Percentiles rank a stretch among this genome's conserved stretches.
These are phyloP conservation scores for Apolygus lucorum DNA, from an alignment of 1,140 invertebrate genomes.

Conservation along the genomic window DNA sequence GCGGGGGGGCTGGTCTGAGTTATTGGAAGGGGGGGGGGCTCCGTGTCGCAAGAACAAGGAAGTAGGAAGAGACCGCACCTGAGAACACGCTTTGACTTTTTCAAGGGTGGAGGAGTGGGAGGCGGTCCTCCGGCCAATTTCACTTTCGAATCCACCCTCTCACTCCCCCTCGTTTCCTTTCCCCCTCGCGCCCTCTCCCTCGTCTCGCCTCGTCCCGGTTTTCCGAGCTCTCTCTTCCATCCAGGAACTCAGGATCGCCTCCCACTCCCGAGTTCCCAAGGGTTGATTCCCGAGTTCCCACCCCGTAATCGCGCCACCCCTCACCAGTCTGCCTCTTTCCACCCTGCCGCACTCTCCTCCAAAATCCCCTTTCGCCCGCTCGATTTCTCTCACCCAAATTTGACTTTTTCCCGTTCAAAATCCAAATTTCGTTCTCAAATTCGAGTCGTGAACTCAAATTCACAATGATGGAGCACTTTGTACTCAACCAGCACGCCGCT, in stretches of 20 bases:
- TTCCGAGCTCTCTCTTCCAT: neutral
- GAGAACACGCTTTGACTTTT: neutral
- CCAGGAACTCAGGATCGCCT: neutral
- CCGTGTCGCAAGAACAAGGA: neutral
- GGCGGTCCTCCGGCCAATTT: neutral
- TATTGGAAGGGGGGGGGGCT: neutral
- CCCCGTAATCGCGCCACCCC: neutral
- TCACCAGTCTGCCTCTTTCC: neutral
- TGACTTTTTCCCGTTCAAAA: neutral
- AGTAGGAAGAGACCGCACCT: neutral
- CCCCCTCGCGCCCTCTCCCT: neutral
- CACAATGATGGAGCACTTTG: no score
- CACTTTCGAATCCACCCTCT: neutral
- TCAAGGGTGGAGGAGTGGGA: neutral
- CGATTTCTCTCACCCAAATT: neutral
- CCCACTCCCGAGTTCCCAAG: neutral
- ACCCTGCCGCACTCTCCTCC: neutral
- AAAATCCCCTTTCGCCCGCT: neutral
- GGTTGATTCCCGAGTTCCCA: neutral
- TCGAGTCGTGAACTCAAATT: no score
- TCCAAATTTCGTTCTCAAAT: neutral
- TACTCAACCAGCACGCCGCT: no score
- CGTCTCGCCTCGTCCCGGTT: neutral
- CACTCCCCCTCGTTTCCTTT: neutral
- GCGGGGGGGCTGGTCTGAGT: neutral